Base-by-base conservation (phyloP, 2,797 vertebrate genomes). In the Ctenosaura bakeri region DNA sequence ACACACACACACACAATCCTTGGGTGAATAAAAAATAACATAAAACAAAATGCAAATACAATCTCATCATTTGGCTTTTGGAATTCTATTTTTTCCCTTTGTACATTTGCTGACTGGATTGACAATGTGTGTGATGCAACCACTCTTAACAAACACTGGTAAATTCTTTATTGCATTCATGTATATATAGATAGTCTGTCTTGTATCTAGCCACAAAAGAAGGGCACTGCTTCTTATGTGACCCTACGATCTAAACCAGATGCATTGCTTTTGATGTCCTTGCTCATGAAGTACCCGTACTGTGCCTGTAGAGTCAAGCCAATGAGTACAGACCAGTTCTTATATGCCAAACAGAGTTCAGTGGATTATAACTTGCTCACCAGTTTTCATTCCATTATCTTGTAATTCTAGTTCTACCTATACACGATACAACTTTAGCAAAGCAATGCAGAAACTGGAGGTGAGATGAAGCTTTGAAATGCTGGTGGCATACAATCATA, bases 161-260 rank as follows among this genome's bases (percentile, higher is more conserved):
- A 62, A 42, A 54, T 9, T 59, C 54, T 76, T 1, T 52, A 71
- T 26, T 85, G 2, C 54, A 52, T 78, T 50, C 32, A 29, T 50
- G 92, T 90, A 35, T 18, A 54, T 6, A 1, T 22, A 88, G 85
- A 62, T 0, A 1, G 38, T 77, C 62, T 80, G 85, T 78, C 69
- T 83, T 84, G 35, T 46, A 35, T 6, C 85, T 89, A 76, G 88
- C 20, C 91, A 88, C 89, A 84, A 78, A 85, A 94, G 46, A 87
- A 74, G 71, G 54, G 62, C 77, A 29, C 73, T 88, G 35, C 79
- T 92, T 85, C 62, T 79, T 81, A 77, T 18, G 42, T 64, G 82
- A 82, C 52, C 89, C 92, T 94, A 83, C 86, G 89, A 88, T 92
- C 89, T 93, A 91, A 90, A 80, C 69, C 77, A 94, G 88, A 92